Percentiles rank a stretch among this genome's conserved stretches.
These are phyloP conservation scores for Tortrix viridana DNA, from an alignment of 2,888 invertebrate genomes.

Conservation along the genomic window DNA sequence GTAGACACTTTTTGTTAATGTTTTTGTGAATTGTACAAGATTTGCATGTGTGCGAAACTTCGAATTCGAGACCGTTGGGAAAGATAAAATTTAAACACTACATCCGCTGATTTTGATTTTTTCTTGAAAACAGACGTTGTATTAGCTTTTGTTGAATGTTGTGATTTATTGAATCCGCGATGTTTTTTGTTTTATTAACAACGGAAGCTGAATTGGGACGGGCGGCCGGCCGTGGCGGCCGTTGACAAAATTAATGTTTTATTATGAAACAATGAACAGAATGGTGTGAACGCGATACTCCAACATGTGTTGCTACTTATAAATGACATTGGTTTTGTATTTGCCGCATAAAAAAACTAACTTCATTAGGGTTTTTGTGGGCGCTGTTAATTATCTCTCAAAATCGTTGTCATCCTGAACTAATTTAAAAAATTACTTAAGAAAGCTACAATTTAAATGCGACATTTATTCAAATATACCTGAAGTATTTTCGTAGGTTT, in stretches of 20 bases:
- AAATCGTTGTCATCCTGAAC: conserved; percentile 19
- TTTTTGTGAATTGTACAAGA: conserved; percentile 68
- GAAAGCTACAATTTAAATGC: not conserved
- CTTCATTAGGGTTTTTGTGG: conserved; percentile 24
- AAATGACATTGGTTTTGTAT: conserved; percentile 46
- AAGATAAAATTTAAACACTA: conserved; percentile 47
- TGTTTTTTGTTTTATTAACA: conserved; percentile 57
- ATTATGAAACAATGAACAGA: conserved; percentile 81
- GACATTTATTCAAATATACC: conserved; percentile 17
- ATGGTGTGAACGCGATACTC: conserved; percentile 46
- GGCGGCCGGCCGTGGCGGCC: conserved; percentile 65
- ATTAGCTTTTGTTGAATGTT: conserved; percentile 51
- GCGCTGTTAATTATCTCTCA: conserved; percentile 24
- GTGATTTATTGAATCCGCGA: conserved; percentile 42
- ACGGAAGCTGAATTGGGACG: conserved; percentile 78
- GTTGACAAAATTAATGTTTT: conserved; percentile 82
- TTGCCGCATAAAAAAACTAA: conserved; percentile 23
- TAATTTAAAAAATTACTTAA: conserved; percentile 9
- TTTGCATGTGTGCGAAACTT: conserved; percentile 71
- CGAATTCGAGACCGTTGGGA: conserved; percentile 34
- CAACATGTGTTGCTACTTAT: conserved; percentile 51
- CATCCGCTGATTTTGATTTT: conserved; percentile 53
- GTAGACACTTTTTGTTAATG: conserved; percentile 75
- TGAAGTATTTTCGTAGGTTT: conserved; percentile 18
- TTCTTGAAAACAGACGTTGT: conserved; percentile 10